A percentile compares a stretch with the other conserved stretches of the same genome.
phyloP scores from a whole-genome alignment of 2,888 invertebrate genomes.

The Scaptomyza caliginosa region DNA sequence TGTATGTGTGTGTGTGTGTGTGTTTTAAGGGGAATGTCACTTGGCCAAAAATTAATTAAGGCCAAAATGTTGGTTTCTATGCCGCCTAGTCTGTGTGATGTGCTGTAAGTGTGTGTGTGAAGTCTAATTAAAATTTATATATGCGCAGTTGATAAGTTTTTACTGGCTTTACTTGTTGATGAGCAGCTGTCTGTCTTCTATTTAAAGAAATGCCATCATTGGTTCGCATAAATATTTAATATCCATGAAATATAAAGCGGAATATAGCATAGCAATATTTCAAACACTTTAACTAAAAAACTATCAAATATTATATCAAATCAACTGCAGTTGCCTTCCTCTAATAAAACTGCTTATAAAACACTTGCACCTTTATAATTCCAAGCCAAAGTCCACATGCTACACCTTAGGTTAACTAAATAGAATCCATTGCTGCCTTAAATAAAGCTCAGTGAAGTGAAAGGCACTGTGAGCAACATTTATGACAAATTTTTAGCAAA shows the following conservation, averaged over 20 bases:
- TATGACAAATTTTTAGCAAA: conserved; percentile 76
- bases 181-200: conserved; percentile 29
- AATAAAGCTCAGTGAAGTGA: conserved; percentile 18
- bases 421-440: conserved; percentile 5
- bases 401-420: background rate
- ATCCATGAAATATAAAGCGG: background rate
- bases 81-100: conserved; percentile 18
- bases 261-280: background rate
- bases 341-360: background rate
- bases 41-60: conserved; percentile 77
- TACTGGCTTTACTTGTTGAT: conserved; percentile 66
- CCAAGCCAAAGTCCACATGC: background rate
- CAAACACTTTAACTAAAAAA: too few relatives aligned
- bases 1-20: background rate
- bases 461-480: conserved; percentile 43
- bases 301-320: too few relatives aligned
- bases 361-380: background rate
- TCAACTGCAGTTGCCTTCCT: too few relatives aligned
- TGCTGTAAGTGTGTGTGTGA: conserved; percentile 22
- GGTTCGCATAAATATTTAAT: conserved; percentile 20
- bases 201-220: conserved; percentile 9
- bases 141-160: conserved; percentile 75
- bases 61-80: conserved; percentile 62
- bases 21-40: conserved; percentile 55
- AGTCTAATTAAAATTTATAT: conserved; percentile 76